phyloP scores from a whole-genome alignment of 1,140 invertebrate genomes.

The Lepidurus packardi region DNA sequence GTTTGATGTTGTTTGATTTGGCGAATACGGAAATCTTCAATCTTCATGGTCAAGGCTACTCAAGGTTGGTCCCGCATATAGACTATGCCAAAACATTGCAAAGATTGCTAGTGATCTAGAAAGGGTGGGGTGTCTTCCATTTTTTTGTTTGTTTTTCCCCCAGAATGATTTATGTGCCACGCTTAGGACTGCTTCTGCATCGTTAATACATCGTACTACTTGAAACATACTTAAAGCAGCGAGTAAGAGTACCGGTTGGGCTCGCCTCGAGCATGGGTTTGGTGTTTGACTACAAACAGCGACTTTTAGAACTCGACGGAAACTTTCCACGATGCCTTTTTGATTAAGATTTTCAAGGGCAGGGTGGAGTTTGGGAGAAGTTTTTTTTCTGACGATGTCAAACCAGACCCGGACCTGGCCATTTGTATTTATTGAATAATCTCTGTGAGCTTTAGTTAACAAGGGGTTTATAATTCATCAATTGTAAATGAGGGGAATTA shows the following conservation, averaged over 20 bases:
- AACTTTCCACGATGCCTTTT: neutral
- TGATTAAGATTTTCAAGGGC: slow-evolving; percentile 9
- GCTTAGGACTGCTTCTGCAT: neutral
- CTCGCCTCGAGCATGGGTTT: neutral
- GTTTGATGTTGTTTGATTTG: neutral
- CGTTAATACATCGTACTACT: neutral
- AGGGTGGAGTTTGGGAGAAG: neutral
- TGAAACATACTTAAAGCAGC: neutral
- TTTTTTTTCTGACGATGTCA: neutral
- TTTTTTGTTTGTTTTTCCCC: too few relatives aligned
- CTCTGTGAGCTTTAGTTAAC: neutral
- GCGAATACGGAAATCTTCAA: neutral
- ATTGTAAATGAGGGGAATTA: neutral
- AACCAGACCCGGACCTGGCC: neutral
- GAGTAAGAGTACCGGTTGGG: neutral
- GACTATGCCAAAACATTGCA: neutral
- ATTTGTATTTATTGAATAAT: neutral
- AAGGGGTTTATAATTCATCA: neutral
- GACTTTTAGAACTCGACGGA: neutral
- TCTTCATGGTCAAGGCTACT: neutral
- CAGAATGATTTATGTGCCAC: too few relatives aligned
- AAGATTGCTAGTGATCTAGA: neutral
- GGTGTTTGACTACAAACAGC: neutral
- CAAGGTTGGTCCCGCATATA: neutral
- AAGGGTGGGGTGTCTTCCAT: neutral